Conservation (phyloP, 2,113 vertebrate species). For the Macrotis lagotis region DNA sequence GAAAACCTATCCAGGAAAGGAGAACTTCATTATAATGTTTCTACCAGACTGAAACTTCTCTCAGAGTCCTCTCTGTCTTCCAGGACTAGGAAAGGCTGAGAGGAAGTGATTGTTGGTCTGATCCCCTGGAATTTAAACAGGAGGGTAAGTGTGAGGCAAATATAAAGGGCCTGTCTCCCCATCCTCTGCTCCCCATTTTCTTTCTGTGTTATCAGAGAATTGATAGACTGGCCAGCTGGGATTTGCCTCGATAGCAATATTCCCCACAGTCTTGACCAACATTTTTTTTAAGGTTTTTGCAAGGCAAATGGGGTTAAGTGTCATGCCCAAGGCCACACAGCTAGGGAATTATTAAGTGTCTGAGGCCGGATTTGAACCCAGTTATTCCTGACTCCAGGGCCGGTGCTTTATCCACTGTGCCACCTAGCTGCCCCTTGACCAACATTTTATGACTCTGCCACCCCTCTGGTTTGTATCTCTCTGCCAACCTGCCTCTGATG, state of each 20-base stretch:
- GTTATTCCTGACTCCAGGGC: too few species aligned
- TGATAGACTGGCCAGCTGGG: background rate
- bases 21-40: background rate
- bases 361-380: too few species aligned
- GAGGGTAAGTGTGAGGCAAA: background rate
- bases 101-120: background rate
- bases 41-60: background rate
- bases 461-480: background rate
- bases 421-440: too few species aligned
- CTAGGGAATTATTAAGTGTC: too few species aligned
- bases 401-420: too few species aligned
- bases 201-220: background rate
- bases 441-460: background rate
- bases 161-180: background rate
- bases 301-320: too few species aligned
- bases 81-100: background rate
- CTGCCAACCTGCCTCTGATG: background rate
- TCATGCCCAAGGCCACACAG: too few species aligned
- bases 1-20: background rate
- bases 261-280: background rate
- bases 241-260: background rate
- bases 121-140: background rate
- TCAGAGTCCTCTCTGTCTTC: background rate
- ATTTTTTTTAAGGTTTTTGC: too few species aligned
- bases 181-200: background rate